Evolutionary conservation across 2,888 invertebrate species (phyloP).

Genomic region (Synanthedon vespiformis): DNA sequence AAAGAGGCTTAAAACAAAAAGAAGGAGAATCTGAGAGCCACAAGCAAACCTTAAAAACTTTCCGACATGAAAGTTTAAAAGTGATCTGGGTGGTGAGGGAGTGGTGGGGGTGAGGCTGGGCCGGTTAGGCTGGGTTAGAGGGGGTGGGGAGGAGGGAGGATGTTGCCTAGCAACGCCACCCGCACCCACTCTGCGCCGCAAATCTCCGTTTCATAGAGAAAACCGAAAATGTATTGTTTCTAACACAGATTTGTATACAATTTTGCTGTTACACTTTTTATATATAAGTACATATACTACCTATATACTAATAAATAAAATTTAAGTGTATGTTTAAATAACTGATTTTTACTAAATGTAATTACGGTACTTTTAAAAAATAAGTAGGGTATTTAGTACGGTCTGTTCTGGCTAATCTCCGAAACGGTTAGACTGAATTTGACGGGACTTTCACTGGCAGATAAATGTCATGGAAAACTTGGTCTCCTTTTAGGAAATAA

Average conservation of each 20-base stretch:
- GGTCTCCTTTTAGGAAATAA: too few species aligned
- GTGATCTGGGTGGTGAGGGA: slow-evolving; percentile 46
- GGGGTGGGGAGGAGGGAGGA: slow-evolving; percentile 20
- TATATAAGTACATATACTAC: too few species aligned
- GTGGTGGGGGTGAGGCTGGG: slow-evolving; percentile 31
- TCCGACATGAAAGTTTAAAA: slow-evolving; percentile 70
- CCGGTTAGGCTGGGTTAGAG: slow-evolving; percentile 19
- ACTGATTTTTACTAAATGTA: too few species aligned
- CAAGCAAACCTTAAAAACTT: slow-evolving; percentile 68
- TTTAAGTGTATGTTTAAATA: too few species aligned
- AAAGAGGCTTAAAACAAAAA: slow-evolving; percentile 57
- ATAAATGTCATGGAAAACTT: too few species aligned
- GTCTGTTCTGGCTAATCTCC: too few species aligned
- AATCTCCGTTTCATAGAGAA: slow-evolving; percentile 60
- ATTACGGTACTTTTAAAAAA: too few species aligned
- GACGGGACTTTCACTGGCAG: too few species aligned
- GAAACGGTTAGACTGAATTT: too few species aligned
- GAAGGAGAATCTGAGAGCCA: slow-evolving; percentile 56
- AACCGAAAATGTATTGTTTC: slow-evolving; percentile 57
- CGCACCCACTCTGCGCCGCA: slow-evolving; percentile 49
- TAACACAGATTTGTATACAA: background rate
- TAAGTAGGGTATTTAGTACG: too few species aligned
- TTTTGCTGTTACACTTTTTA: background rate
- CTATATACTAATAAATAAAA: too few species aligned
- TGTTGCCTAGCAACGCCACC: slow-evolving; percentile 59